These are phyloP conservation scores for Muntiacus muntjak DNA, from an alignment of 2,113 vertebrate species.

Conservation along the genomic window DNA sequence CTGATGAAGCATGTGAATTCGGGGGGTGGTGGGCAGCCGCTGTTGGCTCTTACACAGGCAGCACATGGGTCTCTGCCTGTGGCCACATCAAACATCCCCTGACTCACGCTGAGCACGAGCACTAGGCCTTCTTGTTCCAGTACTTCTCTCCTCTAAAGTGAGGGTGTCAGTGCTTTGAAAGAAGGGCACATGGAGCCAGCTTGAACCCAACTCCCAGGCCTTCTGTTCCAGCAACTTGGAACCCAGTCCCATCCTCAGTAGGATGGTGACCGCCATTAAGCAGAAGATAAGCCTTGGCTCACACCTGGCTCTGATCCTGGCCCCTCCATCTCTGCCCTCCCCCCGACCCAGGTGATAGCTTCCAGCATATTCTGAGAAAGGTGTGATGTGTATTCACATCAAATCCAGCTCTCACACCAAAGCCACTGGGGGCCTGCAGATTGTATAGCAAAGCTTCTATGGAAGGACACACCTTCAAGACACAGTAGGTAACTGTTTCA, in stretches of 20 bases:
- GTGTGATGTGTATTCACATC: neutral
- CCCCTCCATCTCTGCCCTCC: neutral
- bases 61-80: neutral
- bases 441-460: neutral
- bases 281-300: neutral
- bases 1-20: neutral
- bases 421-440: neutral
- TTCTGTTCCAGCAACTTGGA: neutral
- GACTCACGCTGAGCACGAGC: neutral
- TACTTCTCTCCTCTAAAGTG: neutral
- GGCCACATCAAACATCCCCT: neutral
- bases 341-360: neutral
- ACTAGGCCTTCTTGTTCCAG: neutral
- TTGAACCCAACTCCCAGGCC: neutral
- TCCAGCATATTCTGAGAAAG: neutral
- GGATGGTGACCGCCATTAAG: neutral
- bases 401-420: neutral
- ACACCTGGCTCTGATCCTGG: neutral
- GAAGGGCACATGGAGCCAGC: neutral
- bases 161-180: neutral
- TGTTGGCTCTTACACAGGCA: neutral
- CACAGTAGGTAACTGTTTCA: neutral
- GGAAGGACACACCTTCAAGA: neutral
- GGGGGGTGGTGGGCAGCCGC: rapidly evolving
- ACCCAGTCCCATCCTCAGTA: neutral